A percentile compares a stretch with the other conserved stretches of the same genome.
These are phyloP conservation scores for Benitochromis conjunctus DNA, from an alignment of 2,113 vertebrate species.

Conservation along the genomic window DNA sequence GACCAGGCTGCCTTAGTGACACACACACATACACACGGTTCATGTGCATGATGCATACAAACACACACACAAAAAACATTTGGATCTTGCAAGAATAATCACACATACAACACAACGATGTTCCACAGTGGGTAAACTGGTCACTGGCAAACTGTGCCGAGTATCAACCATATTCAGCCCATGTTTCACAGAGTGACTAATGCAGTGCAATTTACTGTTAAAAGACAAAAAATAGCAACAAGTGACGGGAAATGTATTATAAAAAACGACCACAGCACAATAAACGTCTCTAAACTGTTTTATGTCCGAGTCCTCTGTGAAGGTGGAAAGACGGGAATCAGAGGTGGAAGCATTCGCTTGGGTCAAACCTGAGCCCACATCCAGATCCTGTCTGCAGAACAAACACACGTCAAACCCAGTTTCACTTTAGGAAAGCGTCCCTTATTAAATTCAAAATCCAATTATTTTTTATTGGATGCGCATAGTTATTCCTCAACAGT, in stretches of 20 bases:
- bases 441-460: neutral
- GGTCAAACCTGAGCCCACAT: neutral
- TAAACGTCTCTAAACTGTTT: neutral
- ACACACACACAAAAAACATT: conserved; percentile 5
- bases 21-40: neutral
- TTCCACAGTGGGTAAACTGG: conserved; percentile 11
- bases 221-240: neutral
- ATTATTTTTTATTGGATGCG: neutral
- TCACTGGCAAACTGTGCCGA: neutral
- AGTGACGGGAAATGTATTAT: neutral
- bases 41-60: conserved; percentile 24
- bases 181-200: neutral
- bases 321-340: neutral
- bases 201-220: neutral
- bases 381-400: neutral
- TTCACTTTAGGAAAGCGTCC: neutral
- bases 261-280: neutral
- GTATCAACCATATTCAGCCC: neutral
- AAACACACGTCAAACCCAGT: neutral
- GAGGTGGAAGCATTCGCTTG: neutral
- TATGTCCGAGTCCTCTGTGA: neutral
- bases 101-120: neutral
- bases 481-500: neutral
- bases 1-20: conserved; percentile 28
- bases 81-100: neutral